Base-by-base conservation (phyloP, 2,888 invertebrate genomes). In the Linnaemya tessellans region DNA sequence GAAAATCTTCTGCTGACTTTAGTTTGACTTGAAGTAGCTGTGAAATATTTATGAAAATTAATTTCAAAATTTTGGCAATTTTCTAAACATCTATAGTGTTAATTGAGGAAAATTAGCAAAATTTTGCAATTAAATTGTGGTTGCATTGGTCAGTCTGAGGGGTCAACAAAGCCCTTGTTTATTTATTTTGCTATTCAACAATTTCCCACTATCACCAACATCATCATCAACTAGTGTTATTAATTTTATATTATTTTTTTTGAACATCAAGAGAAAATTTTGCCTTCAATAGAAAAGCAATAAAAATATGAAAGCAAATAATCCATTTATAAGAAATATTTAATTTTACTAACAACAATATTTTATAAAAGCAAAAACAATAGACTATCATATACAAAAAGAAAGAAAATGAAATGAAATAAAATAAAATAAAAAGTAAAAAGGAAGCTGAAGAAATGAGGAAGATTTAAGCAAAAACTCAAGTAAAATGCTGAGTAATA, bases 141-240 rank as follows among this genome's bases (percentile, higher is more conserved):
- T 3, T 30, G 30, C 5, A 2, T 3, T 30, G 30, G 30, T 30
- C 30, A 30, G 30, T 5, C 30, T 5, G 30, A 30, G n/a, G n/a
- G n/a, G n/a, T n/a, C n/a, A n/a, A n/a, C n/a, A n/a, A n/a, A n/a
- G 2, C 5, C 30, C 30, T 3, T 90, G 90, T 91, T 90, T 89
- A 91, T 90, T 91, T 90, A 91, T 91, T 56, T 88, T 88, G 43
- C 43, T 80, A 38, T 64, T 49, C 20, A 71, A 73, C 83, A 78
- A 75, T 80, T 84, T 79, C 49, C 51, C 56, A n/a, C n/a, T n/a
- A n/a, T n/a, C n/a, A n/a, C n/a, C n/a, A n/a, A n/a, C n/a, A n/a
- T n/a, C n/a, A n/a, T 43, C 67, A 68, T 79, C 51, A 41, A 81
- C 3, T 68, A 51, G 22, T 68, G n/a, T 49, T 5, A 7, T 51